These are phyloP conservation scores for Salvelinus alpinus DNA, from an alignment of 2,113 vertebrate species.

Conservation along the genomic window DNA sequence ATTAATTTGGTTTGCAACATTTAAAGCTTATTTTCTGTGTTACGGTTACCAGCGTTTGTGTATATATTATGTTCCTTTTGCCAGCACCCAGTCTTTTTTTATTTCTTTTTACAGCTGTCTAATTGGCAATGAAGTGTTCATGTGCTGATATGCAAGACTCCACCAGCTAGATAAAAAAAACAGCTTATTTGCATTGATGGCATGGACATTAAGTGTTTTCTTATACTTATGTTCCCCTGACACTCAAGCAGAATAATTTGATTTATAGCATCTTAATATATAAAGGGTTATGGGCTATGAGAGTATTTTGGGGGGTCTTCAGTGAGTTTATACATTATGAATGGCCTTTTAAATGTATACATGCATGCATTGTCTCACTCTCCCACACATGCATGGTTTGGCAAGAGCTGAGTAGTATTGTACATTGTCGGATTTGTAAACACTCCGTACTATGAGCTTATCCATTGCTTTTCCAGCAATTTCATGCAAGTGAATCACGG, in stretches of 20 bases:
- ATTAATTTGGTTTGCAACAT: constrained; percentile 11
- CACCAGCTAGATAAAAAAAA: constrained; percentile 47
- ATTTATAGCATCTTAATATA: constrained; percentile 39
- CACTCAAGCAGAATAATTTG: constrained; percentile 8
- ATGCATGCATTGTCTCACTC: constrained; percentile 22
- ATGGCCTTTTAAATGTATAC: constrained; percentile 42
- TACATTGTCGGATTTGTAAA: constrained; percentile 41
- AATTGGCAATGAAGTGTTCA: constrained; percentile 43
- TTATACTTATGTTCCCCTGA: constrained; percentile 23
- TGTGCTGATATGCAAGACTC: constrained; percentile 40
- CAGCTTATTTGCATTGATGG: constrained; percentile 40
- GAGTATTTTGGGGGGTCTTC: not conserved
- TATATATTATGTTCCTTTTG: constrained; percentile 62
- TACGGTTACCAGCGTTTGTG: constrained; percentile 49
- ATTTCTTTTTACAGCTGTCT: not conserved
- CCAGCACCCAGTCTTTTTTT: constrained; percentile 43
- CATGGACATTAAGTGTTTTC: constrained; percentile 34
- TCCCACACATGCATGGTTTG: constrained; percentile 36
- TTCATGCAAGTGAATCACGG: constrained; percentile 33
- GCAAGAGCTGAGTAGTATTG: constrained; percentile 10
- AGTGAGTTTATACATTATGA: constrained; percentile 1
- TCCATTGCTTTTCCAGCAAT: constrained; percentile 25
- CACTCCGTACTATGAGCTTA: constrained; percentile 24
- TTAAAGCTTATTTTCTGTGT: constrained; percentile 42
- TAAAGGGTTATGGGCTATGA: constrained; percentile 29